Conservation (phyloP, 1,140 invertebrate species). For the Brevipalpus yothersi region DNA sequence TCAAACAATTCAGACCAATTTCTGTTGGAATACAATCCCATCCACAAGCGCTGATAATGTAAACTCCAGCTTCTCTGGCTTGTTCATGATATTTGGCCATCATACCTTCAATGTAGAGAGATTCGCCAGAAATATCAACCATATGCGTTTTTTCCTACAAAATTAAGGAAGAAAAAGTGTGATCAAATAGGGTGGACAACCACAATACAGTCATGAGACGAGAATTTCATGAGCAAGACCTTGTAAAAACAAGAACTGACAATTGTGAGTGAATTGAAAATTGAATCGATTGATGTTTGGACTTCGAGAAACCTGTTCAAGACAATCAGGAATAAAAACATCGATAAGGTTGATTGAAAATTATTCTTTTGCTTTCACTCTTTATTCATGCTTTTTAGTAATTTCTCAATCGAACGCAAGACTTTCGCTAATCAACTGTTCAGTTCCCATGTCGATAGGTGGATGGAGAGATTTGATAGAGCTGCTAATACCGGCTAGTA, state of each 20-base stretch:
- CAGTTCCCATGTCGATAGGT: too few species aligned
- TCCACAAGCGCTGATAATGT: constrained; percentile 53
- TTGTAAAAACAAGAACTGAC: not conserved
- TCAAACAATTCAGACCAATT: constrained; percentile 28
- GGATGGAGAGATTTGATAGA: too few species aligned
- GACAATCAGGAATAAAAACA: too few species aligned
- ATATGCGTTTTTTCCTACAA: constrained; percentile 36
- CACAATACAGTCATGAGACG: not conserved
- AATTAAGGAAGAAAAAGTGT: not conserved
- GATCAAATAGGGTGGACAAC: not conserved
- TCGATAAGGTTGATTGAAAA: too few species aligned
- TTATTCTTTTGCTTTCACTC: too few species aligned
- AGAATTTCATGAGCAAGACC: not conserved
- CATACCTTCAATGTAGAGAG: constrained; percentile 55
- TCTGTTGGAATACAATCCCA: constrained; percentile 59
- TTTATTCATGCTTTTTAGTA: too few species aligned
- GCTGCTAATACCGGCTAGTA: too few species aligned
- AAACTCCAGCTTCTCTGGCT: constrained; percentile 49
- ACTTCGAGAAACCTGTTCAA: too few species aligned
- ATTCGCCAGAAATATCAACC: constrained; percentile 74
- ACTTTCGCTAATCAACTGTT: too few species aligned
- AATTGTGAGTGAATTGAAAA: too few species aligned
- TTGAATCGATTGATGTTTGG: too few species aligned
- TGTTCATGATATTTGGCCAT: constrained; percentile 47
- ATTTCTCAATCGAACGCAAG: too few species aligned